These are phyloP conservation scores for Drosophila bocki DNA, from an alignment of 1,140 invertebrate species.

Conservation along the genomic window DNA sequence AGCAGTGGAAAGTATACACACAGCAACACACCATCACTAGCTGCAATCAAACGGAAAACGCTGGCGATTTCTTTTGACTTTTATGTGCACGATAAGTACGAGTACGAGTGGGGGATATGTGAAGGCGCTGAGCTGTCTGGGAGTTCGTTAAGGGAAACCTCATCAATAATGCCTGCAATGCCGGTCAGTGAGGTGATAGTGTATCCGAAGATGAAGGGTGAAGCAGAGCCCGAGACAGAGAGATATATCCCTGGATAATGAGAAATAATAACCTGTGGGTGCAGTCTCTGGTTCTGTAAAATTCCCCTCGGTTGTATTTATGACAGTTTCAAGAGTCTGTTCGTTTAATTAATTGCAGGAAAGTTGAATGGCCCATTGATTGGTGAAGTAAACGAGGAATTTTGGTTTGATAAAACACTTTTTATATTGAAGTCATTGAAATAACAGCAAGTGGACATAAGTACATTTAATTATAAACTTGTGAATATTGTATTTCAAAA, in stretches of 20 bases:
- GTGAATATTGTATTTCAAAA: too few species aligned
- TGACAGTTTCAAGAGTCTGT: constrained; percentile 14
- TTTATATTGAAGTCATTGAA: neutral
- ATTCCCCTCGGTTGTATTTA: constrained; percentile 5
- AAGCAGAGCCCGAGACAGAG: neutral
- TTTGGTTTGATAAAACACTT: neutral
- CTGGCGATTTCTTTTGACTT: constrained; percentile 60
- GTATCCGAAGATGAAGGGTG: neutral
- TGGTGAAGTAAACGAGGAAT: neutral
- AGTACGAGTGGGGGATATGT: constrained; percentile 13
- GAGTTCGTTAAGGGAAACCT: constrained; percentile 52
- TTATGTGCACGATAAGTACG: constrained; percentile 39
- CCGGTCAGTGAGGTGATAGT: constrained; percentile 17
- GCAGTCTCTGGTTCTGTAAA: neutral
- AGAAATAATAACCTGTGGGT: constrained; percentile 40
- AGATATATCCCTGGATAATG: constrained; percentile 36
- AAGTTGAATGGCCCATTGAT: neutral
- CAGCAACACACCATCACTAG: constrained; percentile 25
- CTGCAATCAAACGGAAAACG: constrained; percentile 76
- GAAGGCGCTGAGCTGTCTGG: constrained; percentile 49
- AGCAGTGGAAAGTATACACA: constrained; percentile 14
- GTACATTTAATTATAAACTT: too few species aligned
- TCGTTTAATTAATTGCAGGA: constrained; percentile 8
- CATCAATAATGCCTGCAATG: constrained; percentile 50
- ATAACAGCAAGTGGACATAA: neutral